Percentiles rank a stretch among this genome's conserved stretches.
Conservation (phyloP, 2,888 invertebrate genomes). For the Ganaspis brasiliensis region DNA sequence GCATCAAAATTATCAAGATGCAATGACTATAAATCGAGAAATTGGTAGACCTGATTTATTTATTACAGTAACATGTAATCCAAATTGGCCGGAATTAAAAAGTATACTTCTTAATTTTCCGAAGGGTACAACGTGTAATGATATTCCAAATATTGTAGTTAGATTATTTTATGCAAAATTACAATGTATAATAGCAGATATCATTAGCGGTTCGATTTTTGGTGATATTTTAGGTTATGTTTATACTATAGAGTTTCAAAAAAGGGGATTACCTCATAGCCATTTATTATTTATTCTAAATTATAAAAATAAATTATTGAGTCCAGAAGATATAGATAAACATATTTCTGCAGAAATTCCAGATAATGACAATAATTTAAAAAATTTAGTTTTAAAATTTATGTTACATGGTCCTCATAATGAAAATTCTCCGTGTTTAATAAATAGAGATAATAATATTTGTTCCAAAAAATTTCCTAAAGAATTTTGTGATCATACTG, state of each 20-base stretch:
- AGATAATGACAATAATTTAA: background rate
- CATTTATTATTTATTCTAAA: background rate
- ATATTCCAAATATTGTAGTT: slow-evolving; percentile 19
- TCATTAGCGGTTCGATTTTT: background rate
- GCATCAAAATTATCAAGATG: slow-evolving; percentile 49
- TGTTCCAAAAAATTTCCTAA: slow-evolving; percentile 46
- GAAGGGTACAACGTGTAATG: slow-evolving; percentile 13
- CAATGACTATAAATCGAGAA: slow-evolving; percentile 46
- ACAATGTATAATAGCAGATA: background rate
- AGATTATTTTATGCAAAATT: background rate
- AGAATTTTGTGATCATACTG: slow-evolving; percentile 13
- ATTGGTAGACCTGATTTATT: slow-evolving; percentile 31
- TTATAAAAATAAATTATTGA: background rate
- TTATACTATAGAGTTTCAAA: background rate
- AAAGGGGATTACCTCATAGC: background rate
- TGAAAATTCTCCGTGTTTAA: background rate
- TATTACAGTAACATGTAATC: slow-evolving; percentile 1
- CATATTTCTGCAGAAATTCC: background rate
- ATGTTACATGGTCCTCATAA: slow-evolving; percentile 1
- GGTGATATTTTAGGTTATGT: background rate
- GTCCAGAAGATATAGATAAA: background rate
- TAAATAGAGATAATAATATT: slow-evolving; percentile 23
- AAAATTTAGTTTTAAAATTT: background rate
- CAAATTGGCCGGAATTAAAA: slow-evolving; percentile 40
- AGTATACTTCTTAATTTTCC: slow-evolving; percentile 17